Evolutionary conservation across 2,888 invertebrate genomes (phyloP).

Genomic region (Pristionchus exspectatus): DNA sequence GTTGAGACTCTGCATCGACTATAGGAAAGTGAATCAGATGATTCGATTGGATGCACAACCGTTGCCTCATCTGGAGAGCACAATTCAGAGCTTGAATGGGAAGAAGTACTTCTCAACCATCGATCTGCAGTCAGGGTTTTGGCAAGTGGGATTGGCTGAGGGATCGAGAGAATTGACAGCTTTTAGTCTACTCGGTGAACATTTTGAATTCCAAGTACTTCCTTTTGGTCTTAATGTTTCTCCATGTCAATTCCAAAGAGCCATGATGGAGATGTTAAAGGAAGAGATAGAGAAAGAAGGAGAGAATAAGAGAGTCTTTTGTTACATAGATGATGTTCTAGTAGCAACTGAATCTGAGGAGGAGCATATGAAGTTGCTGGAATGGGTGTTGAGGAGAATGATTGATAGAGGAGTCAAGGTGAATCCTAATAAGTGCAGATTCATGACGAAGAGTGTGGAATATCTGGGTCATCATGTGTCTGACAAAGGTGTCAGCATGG

Average conservation of each 20-base stretch:
- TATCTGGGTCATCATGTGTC: conserved; percentile 59
- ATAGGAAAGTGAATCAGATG: conserved; percentile 62
- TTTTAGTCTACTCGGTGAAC: conserved; percentile 62
- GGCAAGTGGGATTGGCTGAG: conserved; percentile 65
- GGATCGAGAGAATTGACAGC: conserved; percentile 65
- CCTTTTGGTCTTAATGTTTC: conserved; percentile 70
- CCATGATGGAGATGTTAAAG: conserved; percentile 63
- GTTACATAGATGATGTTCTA: conserved; percentile 69
- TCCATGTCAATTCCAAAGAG: conserved; percentile 71
- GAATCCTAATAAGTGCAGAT: conserved; percentile 54
- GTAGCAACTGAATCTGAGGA: conserved; percentile 41
- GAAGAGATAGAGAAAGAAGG: conserved; percentile 34
- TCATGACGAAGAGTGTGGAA: no score
- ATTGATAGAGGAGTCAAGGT: conserved; percentile 34
- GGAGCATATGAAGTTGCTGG: conserved; percentile 41
- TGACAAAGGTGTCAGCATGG: conserved; percentile 48
- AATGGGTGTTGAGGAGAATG: conserved; percentile 39
- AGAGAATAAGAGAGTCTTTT: conserved; percentile 27
- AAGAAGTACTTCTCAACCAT: conserved; percentile 61
- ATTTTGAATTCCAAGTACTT: conserved; percentile 70
- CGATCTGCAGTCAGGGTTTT: conserved; percentile 67
- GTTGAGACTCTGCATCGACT: conserved; percentile 57
- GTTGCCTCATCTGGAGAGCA: conserved; percentile 63
- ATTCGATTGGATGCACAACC: conserved; percentile 63
- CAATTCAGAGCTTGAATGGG: conserved; percentile 59